phyloP scores from a whole-genome alignment of 2,888 invertebrate species.

The Drosophila yooni region DNA sequence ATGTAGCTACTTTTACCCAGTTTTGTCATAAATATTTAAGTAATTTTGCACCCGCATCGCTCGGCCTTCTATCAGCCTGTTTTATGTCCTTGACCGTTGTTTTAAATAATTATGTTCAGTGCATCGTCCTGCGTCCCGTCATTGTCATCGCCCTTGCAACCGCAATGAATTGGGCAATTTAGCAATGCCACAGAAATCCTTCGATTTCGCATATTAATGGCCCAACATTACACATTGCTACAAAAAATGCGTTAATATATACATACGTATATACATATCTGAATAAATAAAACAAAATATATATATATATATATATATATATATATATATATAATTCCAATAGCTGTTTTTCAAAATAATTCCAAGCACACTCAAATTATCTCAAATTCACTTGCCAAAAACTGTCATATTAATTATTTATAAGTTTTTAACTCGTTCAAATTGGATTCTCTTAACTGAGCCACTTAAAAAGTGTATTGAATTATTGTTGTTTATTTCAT shows the following conservation, averaged over 20 bases:
- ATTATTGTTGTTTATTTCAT: not conserved
- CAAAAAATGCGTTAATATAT: slow-evolving; percentile 19
- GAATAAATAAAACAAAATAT: not conserved
- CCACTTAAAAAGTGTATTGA: not conserved
- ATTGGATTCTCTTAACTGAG: slow-evolving; percentile 1
- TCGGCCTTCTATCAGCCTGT: not conserved
- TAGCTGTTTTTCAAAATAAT: slow-evolving; percentile 1
- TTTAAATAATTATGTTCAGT: slow-evolving; percentile 47
- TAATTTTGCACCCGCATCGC: slow-evolving; percentile 28
- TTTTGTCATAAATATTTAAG: slow-evolving; percentile 63
- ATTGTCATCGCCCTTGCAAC: slow-evolving; percentile 32
- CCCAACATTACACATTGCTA: slow-evolving; percentile 1
- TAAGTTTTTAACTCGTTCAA: not conserved
- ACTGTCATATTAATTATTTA: slow-evolving; percentile 4
- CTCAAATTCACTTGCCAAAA: slow-evolving; percentile 4
- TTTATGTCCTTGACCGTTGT: slow-evolving; percentile 64
- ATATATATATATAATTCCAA: not conserved
- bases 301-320: slow-evolving; percentile 9
- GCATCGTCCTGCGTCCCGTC: slow-evolving; percentile 28
- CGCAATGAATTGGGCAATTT: slow-evolving; percentile 61
- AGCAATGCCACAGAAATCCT: slow-evolving; percentile 58
- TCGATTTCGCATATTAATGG: slow-evolving; percentile 68
- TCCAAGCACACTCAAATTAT: slow-evolving; percentile 17
- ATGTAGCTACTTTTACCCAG: slow-evolving; percentile 2
- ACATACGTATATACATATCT: slow-evolving; percentile 4